Conservation (phyloP, 2,888 invertebrate species). For the Trachelus iudaicus region DNA sequence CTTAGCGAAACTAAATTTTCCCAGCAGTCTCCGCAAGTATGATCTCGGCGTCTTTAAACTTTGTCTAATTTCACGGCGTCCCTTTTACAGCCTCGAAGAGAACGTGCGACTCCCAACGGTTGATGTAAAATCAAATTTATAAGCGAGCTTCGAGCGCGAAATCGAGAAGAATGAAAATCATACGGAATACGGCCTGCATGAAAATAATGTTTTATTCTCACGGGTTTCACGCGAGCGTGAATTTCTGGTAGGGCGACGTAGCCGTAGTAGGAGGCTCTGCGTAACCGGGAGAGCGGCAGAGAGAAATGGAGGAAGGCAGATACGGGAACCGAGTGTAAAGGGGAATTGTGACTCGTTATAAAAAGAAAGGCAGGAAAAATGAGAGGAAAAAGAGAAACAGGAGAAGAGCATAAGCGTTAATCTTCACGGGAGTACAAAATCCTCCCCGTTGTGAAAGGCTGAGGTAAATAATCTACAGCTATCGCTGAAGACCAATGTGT, state of each 20-base stretch:
- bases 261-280: not conserved
- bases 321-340: not conserved
- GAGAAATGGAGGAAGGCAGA: not conserved
- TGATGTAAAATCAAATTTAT: not conserved
- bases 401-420: not conserved
- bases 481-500: not conserved
- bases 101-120: not conserved
- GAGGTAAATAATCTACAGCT: not conserved
- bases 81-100: not conserved
- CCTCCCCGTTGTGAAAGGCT: not conserved
- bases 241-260: not conserved
- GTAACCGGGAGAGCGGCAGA: not conserved
- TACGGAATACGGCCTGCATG: not conserved
- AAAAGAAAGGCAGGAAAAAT: not conserved
- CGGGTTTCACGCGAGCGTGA: not conserved
- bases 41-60: not conserved
- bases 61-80: not conserved
- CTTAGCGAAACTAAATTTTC: not conserved
- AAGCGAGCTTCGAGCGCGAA: not conserved
- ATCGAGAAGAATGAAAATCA: not conserved
- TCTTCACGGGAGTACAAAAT: not conserved
- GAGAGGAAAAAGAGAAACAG: not conserved
- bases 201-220: not conserved
- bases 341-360: not conserved
- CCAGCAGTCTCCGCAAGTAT: not conserved